A percentile compares a stretch with the other conserved stretches of the same genome.
phyloP scores from a whole-genome alignment of 2,888 invertebrate genomes.

The Pardosa pseudoannulata region DNA sequence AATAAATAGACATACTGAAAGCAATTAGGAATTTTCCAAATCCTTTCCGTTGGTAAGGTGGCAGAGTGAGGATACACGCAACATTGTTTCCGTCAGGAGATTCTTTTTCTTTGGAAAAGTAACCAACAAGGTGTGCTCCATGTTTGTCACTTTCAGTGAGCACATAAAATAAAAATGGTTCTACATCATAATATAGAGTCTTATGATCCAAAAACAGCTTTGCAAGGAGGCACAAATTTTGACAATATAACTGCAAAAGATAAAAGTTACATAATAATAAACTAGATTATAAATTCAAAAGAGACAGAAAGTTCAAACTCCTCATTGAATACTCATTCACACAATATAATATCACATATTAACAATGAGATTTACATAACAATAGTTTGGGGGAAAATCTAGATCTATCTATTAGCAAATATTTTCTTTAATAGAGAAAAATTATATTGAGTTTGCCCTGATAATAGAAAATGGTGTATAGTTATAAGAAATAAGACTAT shows the following conservation, averaged over 20 bases:
- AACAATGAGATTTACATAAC: no score
- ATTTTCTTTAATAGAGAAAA: no score
- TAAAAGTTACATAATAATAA: no score
- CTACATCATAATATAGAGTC: conserved; percentile 98
- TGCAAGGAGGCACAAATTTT: conserved; percentile 95
- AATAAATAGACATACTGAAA: conserved; percentile 89
- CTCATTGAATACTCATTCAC: no score
- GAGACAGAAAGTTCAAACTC: no score
- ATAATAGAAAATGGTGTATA: no score
- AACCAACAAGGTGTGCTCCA: conserved; percentile 99
- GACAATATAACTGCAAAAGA: conserved; percentile 84
- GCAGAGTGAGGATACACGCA: conserved; percentile 98
- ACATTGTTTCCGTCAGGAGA: conserved; percentile 99
- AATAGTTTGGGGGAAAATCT: no score
- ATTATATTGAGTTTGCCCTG: no score
- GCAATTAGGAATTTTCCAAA: conserved; percentile 99
- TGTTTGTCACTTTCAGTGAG: conserved; percentile 91
- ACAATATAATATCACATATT: no score
- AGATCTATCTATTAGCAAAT: no score
- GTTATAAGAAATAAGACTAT: no score
- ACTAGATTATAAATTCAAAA: no score
- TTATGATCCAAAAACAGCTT: conserved; percentile 98
- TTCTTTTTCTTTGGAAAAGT: conserved; percentile 99
- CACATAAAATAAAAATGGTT: conserved; percentile 98
- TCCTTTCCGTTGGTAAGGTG: conserved; percentile 98